A percentile compares a stretch with the other conserved stretches of the same genome.
Evolutionary conservation across 1,140 invertebrate genomes (phyloP).

Genomic region (Sarcophaga bullata): DNA sequence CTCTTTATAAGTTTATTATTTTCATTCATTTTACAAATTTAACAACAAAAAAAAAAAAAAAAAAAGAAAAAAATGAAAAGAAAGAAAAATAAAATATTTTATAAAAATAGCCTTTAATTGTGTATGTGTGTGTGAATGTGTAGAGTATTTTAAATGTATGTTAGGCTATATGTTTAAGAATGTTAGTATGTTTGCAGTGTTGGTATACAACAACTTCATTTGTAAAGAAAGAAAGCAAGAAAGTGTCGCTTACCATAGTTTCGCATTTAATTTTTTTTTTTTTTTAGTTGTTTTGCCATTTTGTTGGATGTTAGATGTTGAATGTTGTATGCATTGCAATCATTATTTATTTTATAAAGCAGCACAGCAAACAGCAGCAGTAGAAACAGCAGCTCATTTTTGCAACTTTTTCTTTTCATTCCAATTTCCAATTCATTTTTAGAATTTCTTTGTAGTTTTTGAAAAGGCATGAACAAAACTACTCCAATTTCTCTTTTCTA

Average conservation of each 20-base stretch:
- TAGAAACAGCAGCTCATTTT: background rate
- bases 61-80: too few relatives aligned
- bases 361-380: too few relatives aligned
- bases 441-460: background rate
- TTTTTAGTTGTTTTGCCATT: background rate
- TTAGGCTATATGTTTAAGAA: background rate
- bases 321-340: background rate
- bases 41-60: background rate
- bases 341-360: slow-evolving; percentile 13
- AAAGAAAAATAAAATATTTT: background rate
- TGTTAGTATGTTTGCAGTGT: too few relatives aligned
- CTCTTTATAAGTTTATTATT: background rate
- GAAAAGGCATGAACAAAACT: background rate
- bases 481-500: background rate
- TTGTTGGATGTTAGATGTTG: background rate
- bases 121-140: background rate
- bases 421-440: background rate
- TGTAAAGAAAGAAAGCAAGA: background rate
- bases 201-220: slow-evolving; percentile 4
- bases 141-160: background rate
- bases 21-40: background rate
- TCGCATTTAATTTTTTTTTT: background rate
- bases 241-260: slow-evolving; percentile 10
- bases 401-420: background rate
- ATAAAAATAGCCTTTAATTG: background rate